phyloP scores from a whole-genome alignment of 2,888 invertebrate species.

The Metopia argyrocephala region DNA sequence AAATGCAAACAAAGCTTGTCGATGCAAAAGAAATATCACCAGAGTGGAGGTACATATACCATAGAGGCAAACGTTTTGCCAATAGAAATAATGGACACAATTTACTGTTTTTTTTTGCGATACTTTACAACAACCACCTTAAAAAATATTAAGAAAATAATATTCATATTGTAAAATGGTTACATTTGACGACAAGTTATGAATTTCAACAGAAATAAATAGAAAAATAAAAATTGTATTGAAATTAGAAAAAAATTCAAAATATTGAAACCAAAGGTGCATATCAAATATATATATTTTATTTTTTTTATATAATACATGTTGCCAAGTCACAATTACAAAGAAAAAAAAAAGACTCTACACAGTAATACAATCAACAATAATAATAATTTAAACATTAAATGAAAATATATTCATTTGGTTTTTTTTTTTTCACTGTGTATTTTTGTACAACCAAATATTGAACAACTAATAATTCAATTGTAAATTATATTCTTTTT shows the following conservation, averaged over 20 bases:
- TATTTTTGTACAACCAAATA: constrained; percentile 14
- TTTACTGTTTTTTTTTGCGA: not conserved
- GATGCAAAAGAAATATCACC: not conserved
- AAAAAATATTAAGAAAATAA: constrained; percentile 47
- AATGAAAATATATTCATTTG: constrained; percentile 38
- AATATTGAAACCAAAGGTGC: constrained; percentile 9
- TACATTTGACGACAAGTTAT: constrained; percentile 62
- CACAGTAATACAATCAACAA: constrained; percentile 8
- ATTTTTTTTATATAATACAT: constrained; percentile 58
- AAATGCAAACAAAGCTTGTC: constrained; percentile 26
- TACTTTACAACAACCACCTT: constrained; percentile 15
- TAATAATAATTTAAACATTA: constrained; percentile 51
- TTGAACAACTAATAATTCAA: constrained; percentile 59
- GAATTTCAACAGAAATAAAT: constrained; percentile 55
- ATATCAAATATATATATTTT: constrained; percentile 51
- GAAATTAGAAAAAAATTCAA: constrained; percentile 18
- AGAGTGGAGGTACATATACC: not conserved
- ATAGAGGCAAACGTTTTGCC: constrained; percentile 29
- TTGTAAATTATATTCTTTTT: constrained; percentile 54
- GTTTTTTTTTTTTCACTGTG: not conserved
- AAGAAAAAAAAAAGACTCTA: not conserved
- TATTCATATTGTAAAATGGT: constrained; percentile 63
- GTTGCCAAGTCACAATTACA: constrained; percentile 48
- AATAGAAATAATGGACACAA: constrained; percentile 47
- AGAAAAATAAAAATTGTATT: constrained; percentile 4